Conservation (phyloP, 37 sponge, comb jelly and placozoan species). For the Lycopodina hypogea region DNA sequence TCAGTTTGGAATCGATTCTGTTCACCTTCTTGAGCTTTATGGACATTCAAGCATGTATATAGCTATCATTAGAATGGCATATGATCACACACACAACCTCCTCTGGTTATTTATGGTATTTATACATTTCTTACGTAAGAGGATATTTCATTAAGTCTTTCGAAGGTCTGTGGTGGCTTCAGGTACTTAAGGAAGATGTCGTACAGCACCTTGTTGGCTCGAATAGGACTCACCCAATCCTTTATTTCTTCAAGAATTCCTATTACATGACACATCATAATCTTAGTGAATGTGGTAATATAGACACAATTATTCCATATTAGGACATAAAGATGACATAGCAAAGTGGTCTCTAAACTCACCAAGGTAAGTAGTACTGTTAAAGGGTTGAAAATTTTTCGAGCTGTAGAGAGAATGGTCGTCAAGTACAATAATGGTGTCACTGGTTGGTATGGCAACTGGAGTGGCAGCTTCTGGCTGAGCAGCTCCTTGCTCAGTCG, state of each 20-base stretch:
- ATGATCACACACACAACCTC: no score
- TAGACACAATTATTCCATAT: not conserved
- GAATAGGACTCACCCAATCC: slow-evolving; percentile 31
- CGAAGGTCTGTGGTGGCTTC: slow-evolving; percentile 4
- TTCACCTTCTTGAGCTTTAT: no score
- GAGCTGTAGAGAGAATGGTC: slow-evolving; percentile 28
- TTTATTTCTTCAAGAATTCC: slow-evolving; percentile 13
- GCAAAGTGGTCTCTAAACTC: no score
- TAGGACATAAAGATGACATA: no score
- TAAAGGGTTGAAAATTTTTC: slow-evolving; percentile 36
- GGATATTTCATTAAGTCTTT: slow-evolving; percentile 27
- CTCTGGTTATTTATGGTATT: no score
- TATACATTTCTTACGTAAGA: slow-evolving; percentile 16
- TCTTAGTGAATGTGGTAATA: not conserved
- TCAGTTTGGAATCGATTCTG: no score
- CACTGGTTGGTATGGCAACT: not conserved
- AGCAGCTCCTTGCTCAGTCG: no score
- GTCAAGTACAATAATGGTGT: not conserved
- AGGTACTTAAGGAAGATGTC: slow-evolving; percentile 11
- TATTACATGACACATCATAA: not conserved
- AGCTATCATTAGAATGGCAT: no score
- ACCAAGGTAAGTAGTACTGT: slow-evolving; percentile 28
- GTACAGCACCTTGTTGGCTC: slow-evolving; percentile 18
- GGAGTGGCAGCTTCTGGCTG: not conserved
- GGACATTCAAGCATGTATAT: no score